phyloP scores from a whole-genome alignment of 1,140 invertebrate genomes.

The Pseudomyrmex cubaensis region DNA sequence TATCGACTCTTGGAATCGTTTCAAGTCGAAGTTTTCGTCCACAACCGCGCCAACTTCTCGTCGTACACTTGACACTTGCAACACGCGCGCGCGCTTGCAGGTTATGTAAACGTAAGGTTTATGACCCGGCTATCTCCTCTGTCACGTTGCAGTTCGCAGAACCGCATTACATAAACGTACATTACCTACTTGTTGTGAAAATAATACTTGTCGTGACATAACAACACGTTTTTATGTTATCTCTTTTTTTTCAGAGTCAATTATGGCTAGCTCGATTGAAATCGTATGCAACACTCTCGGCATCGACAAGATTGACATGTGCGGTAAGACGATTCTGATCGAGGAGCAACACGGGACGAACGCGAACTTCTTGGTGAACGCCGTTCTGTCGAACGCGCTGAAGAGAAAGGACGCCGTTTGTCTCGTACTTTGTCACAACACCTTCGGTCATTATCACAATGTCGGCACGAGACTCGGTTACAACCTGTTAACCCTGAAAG shows the following conservation, averaged over 20 bases:
- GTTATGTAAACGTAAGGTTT: too few species aligned
- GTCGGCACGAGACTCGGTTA: conserved; percentile 90
- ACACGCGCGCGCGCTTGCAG: too few species aligned
- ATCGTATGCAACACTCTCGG: conserved; percentile 83
- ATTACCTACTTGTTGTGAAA: too few species aligned
- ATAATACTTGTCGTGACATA: neutral
- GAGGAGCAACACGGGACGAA: conserved; percentile 89
- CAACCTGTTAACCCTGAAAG: conserved; percentile 87
- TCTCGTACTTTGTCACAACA: conserved; percentile 89
- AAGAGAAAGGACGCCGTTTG: conserved; percentile 86
- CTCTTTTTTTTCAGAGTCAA: conserved; percentile 27
- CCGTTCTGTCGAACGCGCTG: conserved; percentile 86
- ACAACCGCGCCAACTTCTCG: too few species aligned
- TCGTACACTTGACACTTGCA: too few species aligned
- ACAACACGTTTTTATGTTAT: neutral
- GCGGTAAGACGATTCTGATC: conserved; percentile 87
- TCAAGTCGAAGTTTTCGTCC: too few species aligned
- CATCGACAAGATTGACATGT: conserved; percentile 86
- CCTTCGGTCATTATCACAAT: conserved; percentile 89
- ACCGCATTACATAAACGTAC: too few species aligned
- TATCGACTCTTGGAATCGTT: too few species aligned
- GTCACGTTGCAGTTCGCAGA: too few species aligned
- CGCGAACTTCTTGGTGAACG: conserved; percentile 89
- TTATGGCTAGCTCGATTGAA: conserved; percentile 48
- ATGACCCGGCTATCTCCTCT: too few species aligned